phyloP scores from a whole-genome alignment of 2,797 vertebrate species.

The Luscinia luscinia region DNA sequence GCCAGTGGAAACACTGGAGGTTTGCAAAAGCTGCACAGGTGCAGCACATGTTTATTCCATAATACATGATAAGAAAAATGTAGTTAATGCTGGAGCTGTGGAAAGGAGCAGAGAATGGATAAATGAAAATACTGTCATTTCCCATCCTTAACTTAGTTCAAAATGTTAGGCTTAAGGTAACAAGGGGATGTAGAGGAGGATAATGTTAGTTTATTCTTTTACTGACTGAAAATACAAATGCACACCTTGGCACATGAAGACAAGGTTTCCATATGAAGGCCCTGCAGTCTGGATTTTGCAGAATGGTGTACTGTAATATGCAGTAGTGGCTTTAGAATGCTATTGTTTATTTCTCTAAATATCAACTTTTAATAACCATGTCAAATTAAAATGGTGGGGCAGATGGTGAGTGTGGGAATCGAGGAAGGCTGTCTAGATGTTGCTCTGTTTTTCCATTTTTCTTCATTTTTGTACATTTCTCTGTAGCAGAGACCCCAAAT shows the following conservation, averaged over 20 bases:
- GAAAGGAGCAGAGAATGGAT: background rate
- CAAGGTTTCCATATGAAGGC: background rate
- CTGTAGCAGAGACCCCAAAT: background rate
- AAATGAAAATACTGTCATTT: background rate
- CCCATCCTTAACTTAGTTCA: background rate
- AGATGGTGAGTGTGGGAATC: background rate
- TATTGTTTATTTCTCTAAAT: background rate
- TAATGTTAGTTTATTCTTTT: background rate
- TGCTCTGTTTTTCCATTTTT: constrained; percentile 10
- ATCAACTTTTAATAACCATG: background rate
- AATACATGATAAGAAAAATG: background rate
- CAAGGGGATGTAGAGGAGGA: background rate
- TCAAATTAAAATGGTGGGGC: background rate
- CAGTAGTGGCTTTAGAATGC: background rate
- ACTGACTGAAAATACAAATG: background rate
- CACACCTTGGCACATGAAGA: background rate
- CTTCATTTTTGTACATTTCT: background rate
- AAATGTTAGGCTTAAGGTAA: background rate
- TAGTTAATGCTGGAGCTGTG: background rate
- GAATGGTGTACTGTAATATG: background rate
- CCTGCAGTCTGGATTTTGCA: background rate
- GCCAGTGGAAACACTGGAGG: background rate
- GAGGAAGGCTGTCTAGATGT: background rate
- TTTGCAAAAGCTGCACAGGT: background rate
- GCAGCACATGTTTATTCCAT: background rate